Percentiles rank a stretch among this genome's conserved stretches.
Conservation (phyloP, 2,113 vertebrate species). For the Ctenodactylus gundi region DNA sequence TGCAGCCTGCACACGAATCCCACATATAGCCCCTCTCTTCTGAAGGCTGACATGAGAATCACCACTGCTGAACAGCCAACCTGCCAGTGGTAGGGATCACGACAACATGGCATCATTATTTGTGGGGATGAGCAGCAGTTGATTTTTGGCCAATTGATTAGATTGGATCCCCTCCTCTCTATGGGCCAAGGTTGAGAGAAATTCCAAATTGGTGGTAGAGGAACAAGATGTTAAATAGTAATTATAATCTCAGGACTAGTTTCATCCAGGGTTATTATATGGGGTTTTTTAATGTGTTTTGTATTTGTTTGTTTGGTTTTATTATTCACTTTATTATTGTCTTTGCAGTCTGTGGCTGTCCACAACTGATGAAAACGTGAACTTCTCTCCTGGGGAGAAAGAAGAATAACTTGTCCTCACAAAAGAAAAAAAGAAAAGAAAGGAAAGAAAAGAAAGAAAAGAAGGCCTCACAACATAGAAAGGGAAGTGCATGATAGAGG, state of each 20-base stretch:
- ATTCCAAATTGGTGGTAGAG: neutral
- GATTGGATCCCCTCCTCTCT: neutral
- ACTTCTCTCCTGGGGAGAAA: neutral
- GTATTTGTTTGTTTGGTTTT: neutral
- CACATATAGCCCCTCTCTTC: neutral
- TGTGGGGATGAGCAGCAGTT: neutral
- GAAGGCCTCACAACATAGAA: neutral
- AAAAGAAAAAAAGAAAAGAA: neutral
- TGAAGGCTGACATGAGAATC: neutral
- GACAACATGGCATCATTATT: too few species aligned
- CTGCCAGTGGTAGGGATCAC: neutral
- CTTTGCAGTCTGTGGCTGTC: neutral
- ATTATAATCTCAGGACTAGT: neutral
- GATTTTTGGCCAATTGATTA: neutral
- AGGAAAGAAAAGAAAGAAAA: neutral
- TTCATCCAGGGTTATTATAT: neutral
- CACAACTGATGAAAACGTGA: neutral
- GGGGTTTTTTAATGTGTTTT: neutral
- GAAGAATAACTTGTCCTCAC: neutral
- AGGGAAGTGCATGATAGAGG: neutral
- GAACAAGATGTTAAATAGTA: neutral
- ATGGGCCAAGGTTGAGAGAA: neutral
- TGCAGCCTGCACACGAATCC: neutral
- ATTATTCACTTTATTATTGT: neutral
- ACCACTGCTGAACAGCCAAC: neutral